Base-by-base conservation (phyloP, 2,888 invertebrate species). In the Cactoblastis cactorum region DNA sequence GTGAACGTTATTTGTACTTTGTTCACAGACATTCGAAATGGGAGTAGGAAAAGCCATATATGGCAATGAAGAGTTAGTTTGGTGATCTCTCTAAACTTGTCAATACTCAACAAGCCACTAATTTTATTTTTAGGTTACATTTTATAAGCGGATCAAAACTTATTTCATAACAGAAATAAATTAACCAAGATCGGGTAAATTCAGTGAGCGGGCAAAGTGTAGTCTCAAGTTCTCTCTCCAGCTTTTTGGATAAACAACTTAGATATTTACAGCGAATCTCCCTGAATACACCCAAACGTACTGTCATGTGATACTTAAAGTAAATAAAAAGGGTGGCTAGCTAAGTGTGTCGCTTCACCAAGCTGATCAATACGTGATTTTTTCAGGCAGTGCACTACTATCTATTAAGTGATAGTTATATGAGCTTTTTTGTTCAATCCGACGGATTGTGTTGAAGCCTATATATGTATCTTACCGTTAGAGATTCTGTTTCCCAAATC, bases 1-100 rank as follows among this genome's bases (percentile, higher is more conserved):
- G 76, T 71, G 75, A 79, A 80, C 74, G 58, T 63, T 56, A 56
- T 81, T 83, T 82, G 83, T 83, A 83, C 83, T 81, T 69, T 74
- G 76, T 77, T 72, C 80, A 83, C 78, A 63, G 56, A 63, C 48
- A 28, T 24, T 59, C 45, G n/a, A 51, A 48, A 49, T 55, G 52
- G 48, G 49, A 58, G 46, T 54, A 59, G 50, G 49, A 53, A 49
- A 54, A 65, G 60, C 65, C 57, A 51, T 53, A 47, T 18, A 56
- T 51, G 59, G 62, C 61, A 60, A 58, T 59, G 61, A 50, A 57
- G 47, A 53, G 53, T 50, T 52, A 49, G 52, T 57, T 56, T 52
- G 47, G 38, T 58, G 45, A 53, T 54, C 55, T 49, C 41, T 41
- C n/a, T n/a, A n/a, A 33, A 49, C 41, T 41, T 14, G 34, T 9